These are phyloP conservation scores for Mormoops blainvillei DNA, from an alignment of 2,113 vertebrate genomes.

Conservation along the genomic window DNA sequence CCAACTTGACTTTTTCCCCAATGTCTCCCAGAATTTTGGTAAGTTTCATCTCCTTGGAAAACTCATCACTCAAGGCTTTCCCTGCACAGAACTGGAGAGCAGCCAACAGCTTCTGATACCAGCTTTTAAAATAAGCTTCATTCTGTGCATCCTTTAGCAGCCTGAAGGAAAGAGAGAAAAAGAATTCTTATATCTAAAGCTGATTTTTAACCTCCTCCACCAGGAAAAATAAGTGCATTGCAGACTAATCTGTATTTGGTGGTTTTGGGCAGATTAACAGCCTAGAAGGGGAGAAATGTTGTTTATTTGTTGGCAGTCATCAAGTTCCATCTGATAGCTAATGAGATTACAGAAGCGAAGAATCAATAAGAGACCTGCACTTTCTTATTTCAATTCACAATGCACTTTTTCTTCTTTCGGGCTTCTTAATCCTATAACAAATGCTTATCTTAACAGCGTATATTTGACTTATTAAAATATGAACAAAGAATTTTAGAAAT, in stretches of 20 bases:
- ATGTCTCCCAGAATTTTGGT: slow-evolving; percentile 74
- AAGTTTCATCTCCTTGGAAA: slow-evolving; percentile 79
- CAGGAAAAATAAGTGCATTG: slow-evolving; percentile 44
- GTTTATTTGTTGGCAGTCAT: slow-evolving; percentile 60
- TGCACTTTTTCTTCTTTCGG: not conserved
- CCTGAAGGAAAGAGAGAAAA: slow-evolving; percentile 71
- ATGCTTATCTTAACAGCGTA: not conserved
- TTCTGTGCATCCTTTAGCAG: slow-evolving; percentile 79
- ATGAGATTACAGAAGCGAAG: slow-evolving; percentile 59
- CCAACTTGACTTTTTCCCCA: slow-evolving; percentile 74
- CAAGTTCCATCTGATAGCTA: slow-evolving; percentile 58
- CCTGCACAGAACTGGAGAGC: slow-evolving; percentile 81
- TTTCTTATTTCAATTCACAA: slow-evolving; percentile 49
- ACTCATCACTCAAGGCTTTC: slow-evolving; percentile 76
- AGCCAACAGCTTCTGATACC: slow-evolving; percentile 79
- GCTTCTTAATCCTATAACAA: slow-evolving; percentile 54
- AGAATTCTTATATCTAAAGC: slow-evolving; percentile 48
- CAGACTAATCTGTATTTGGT: slow-evolving; percentile 55
- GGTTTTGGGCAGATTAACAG: slow-evolving; percentile 53
- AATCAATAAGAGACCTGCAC: slow-evolving; percentile 62
- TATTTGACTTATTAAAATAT: slow-evolving; percentile 23
- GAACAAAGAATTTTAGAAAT: not conserved
- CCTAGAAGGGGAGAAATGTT: not conserved
- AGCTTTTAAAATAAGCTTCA: slow-evolving; percentile 80
- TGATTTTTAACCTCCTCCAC: slow-evolving; percentile 26